Base-by-base conservation (phyloP, 2,797 vertebrate species). In the Bovichtus diacanthus region DNA sequence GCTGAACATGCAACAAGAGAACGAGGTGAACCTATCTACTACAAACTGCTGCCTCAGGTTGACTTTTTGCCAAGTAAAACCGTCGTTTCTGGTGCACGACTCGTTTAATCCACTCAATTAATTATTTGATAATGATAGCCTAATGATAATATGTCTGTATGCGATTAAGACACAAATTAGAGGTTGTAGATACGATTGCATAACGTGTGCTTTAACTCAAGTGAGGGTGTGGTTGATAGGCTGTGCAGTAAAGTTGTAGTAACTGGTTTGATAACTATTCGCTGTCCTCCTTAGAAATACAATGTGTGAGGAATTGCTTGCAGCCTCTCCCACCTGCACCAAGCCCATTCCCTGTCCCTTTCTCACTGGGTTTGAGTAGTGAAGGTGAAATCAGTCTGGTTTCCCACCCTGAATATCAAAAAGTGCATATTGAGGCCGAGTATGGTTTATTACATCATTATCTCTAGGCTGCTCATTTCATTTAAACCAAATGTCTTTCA, bases 221-320 rank as follows among this genome's bases (percentile, higher is more conserved):
- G 43, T 0, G 25, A 56, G 87, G 89, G 92, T 83, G 87, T 86
- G 89, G 87, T 78, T 68, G 84, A 80, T 74, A 85, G 80, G 61
- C 78, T 50, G 73, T 36, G 72, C 21, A 53, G 86, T 75, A 34
- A 90, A 84, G 81, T 65, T 39, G 78, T 70, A 66, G 81, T 62
- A 87, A 91, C 92, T 76, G 89, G 92, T 93, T 89, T 75, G 88
- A 87, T 90, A 84, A 78, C 83, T 84, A 38, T 71, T 71, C 38
- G 25, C 34, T 63, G 56, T 63, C 62, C 74, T 80, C 15, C 55
- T n/a, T 63, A 38, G 6, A 62, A 27, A 49, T 31, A 80, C 63
- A 80, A 29, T 63, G 66, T 54, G 41, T 38, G 23, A 77, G 67
- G 58, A 80, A 78, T 39, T 44, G 23, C 19, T 51, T 9, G 44